Conservation (phyloP, 2,113 vertebrate species). For the Cephalopholis sonnerati region DNA sequence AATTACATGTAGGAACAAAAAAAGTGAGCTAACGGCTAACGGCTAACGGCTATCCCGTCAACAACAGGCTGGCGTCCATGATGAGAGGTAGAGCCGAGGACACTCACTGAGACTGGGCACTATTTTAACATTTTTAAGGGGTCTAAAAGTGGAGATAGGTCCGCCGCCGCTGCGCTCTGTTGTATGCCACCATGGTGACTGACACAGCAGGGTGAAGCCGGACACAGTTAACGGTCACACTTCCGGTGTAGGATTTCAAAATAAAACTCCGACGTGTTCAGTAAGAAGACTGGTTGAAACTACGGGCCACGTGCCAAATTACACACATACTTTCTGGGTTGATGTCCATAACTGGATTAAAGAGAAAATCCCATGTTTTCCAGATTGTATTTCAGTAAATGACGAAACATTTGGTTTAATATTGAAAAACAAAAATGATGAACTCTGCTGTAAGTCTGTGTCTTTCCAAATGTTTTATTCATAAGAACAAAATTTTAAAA, state of each 20-base stretch:
- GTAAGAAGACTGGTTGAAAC: too few species aligned
- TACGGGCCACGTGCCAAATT: too few species aligned
- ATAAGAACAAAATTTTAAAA: too few species aligned
- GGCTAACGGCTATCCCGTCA: slow-evolving; percentile 53
- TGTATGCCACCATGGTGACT: slow-evolving; percentile 88
- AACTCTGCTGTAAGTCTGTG: too few species aligned
- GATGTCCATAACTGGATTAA: too few species aligned
- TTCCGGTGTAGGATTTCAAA: slow-evolving; percentile 51
- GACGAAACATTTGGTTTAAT: too few species aligned
- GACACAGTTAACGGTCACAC: fast-evolving
- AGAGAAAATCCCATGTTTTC: too few species aligned
- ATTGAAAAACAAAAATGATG: too few species aligned
- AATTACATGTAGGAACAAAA: slow-evolving; percentile 57
- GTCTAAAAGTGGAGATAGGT: slow-evolving; percentile 66
- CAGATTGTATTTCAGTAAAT: too few species aligned
- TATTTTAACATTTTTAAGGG: slow-evolving; percentile 36
- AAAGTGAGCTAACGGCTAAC: slow-evolving; percentile 36
- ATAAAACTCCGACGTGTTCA: slow-evolving; percentile 23
- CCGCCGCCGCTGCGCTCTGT: slow-evolving; percentile 73
- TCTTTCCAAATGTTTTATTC: too few species aligned
- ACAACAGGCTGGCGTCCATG: slow-evolving; percentile 55
- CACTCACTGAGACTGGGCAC: slow-evolving; percentile 39
- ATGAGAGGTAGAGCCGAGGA: slow-evolving; percentile 12
- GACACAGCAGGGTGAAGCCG: slow-evolving; percentile 42
- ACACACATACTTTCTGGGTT: too few species aligned